Evolutionary conservation across 2,113 vertebrate genomes (phyloP).

Genomic region (Lasiurus cinereus): DNA sequence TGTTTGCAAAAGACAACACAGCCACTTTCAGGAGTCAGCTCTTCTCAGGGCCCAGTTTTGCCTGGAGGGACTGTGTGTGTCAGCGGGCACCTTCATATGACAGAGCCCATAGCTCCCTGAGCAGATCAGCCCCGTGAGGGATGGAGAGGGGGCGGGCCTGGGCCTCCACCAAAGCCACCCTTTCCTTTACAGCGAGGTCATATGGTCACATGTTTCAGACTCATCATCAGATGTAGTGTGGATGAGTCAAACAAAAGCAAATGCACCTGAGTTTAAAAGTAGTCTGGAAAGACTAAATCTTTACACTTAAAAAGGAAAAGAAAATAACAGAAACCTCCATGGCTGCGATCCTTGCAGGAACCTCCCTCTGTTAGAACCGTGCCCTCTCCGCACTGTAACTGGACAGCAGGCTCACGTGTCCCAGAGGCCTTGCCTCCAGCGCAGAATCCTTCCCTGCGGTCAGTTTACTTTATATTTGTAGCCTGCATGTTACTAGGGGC

Average conservation of each 20-base stretch:
- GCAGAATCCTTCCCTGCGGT: constrained; percentile 35
- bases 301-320: constrained; percentile 76
- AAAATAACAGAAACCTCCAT: constrained; percentile 70
- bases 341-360: constrained; percentile 89
- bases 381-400: constrained; percentile 90
- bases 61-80: not conserved
- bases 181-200: constrained; percentile 43
- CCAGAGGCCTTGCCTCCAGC: constrained; percentile 88
- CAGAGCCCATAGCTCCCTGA: too few relatives aligned
- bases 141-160: not conserved
- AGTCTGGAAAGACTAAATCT: constrained; percentile 77
- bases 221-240: constrained; percentile 78
- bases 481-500: constrained; percentile 72
- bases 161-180: not conserved
- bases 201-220: constrained; percentile 69
- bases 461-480: constrained; percentile 79
- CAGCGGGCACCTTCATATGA: not conserved
- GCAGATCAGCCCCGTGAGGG: not conserved
- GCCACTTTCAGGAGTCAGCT: constrained; percentile 48
- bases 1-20: rapidly evolving
- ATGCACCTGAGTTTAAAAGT: constrained; percentile 82
- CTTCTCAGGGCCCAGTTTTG: not conserved
- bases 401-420: constrained; percentile 91
- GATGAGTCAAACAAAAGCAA: constrained; percentile 77
- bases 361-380: constrained; percentile 89